phyloP scores from a whole-genome alignment of 2,888 invertebrate genomes.

The Arctia plantaginis region DNA sequence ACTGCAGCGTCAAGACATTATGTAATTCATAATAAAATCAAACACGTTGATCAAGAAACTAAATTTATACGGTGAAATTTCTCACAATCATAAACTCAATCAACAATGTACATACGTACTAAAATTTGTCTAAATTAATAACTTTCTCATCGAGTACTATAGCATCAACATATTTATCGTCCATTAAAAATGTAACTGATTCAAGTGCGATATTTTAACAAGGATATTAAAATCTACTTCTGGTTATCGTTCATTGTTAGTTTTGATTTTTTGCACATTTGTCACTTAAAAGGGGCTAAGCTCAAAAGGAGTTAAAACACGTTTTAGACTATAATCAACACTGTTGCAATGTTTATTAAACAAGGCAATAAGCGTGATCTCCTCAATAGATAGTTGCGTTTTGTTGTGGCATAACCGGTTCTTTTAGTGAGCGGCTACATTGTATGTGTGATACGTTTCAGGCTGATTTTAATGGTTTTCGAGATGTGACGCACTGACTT shows the following conservation, averaged over 20 bases:
- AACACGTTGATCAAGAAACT: conserved; percentile 52
- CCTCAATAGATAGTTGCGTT: conserved; percentile 58
- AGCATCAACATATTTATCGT: conserved; percentile 68
- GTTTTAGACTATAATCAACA: conserved; percentile 78
- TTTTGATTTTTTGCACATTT: conserved; percentile 75
- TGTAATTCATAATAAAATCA: conserved; percentile 25
- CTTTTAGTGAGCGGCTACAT: conserved; percentile 20
- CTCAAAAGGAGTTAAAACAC: conserved; percentile 64
- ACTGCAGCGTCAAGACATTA: neutral
- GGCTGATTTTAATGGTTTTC: conserved; percentile 22
- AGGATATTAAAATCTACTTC: conserved; percentile 80
- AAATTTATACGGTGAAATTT: conserved; percentile 61
- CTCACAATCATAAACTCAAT: conserved; percentile 59
- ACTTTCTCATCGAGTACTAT: conserved; percentile 75
- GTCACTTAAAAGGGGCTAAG: conserved; percentile 60
- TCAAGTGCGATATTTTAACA: conserved; percentile 65
- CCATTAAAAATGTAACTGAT: conserved; percentile 80
- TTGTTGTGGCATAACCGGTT: conserved; percentile 58
- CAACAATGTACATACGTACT: conserved; percentile 47
- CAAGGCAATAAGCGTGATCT: conserved; percentile 79
- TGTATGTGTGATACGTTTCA: conserved; percentile 18
- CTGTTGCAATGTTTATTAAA: conserved; percentile 85
- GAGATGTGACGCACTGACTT: conserved; percentile 15
- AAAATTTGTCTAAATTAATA: conserved; percentile 75
- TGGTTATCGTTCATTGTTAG: conserved; percentile 71